phyloP scores from a whole-genome alignment of 2,888 invertebrate genomes.

The Frankliniella intonsa region DNA sequence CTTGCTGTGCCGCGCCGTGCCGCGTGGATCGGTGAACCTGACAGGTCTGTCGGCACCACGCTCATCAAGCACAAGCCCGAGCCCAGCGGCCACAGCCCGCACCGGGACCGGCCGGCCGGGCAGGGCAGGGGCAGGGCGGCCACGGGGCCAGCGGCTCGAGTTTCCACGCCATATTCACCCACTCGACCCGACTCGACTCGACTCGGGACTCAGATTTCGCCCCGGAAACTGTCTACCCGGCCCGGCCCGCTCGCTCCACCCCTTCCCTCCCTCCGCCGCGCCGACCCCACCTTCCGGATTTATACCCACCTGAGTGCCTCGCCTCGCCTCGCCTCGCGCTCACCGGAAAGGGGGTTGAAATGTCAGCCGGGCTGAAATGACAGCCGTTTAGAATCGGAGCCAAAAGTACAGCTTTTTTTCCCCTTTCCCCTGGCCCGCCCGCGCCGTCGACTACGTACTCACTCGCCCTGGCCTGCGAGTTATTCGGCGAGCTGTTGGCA shows the following conservation, averaged over 20 bases:
- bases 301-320: not conserved
- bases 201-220: conserved; percentile 40
- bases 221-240: not conserved
- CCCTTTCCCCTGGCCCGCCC: too few relatives aligned
- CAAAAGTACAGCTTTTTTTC: too few relatives aligned
- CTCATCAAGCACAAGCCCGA: not conserved
- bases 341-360: too few relatives aligned
- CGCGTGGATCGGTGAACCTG: not conserved
- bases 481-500: too few relatives aligned
- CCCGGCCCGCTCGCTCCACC: not conserved
- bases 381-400: too few relatives aligned
- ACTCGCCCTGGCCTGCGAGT: too few relatives aligned
- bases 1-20: too few relatives aligned
- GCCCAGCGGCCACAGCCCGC: not conserved
- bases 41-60: not conserved
- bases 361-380: too few relatives aligned
- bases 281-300: not conserved
- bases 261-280: not conserved
- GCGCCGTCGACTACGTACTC: too few relatives aligned
- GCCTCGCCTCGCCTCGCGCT: too few relatives aligned
- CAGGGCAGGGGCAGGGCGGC: too few relatives aligned
- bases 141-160: too few relatives aligned
- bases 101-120: not conserved
- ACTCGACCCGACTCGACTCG: not conserved
- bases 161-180: conserved; percentile 4